Evolutionary conservation across 1,140 invertebrate species (phyloP), one percentile per base, ranked within the genome.

Genomic region (Drosophila cardini): DNA sequence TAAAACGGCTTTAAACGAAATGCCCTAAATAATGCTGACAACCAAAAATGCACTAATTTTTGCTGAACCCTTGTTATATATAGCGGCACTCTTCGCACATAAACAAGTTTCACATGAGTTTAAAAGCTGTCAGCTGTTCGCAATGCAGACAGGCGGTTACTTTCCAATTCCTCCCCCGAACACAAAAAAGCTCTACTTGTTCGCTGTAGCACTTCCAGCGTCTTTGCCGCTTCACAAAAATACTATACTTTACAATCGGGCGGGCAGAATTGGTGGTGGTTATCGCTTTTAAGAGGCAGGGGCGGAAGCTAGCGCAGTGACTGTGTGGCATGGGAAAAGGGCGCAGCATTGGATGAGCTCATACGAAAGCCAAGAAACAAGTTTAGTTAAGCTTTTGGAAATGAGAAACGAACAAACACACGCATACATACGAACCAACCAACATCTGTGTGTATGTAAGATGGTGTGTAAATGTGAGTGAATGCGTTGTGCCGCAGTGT

Each of bases 321-420:
- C 36, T 48, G 52, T 64, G 77, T 38, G 48, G 50, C 32, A 63
- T 55, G 50, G 70, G 45, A 72, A 67, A 45, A 32, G 43, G 61
- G 36, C 62, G 53, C 53, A 60, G 64, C 58, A 63, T 62, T 83
- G 63, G 82, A 85, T 86, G 82, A 86, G 83, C 82, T 86, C 82
- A 86, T 86, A 76, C 83, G 64, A 86, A 78, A 78, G 65, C 76
- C 65, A 67, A 76, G 75, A 86, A 86, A 86, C 82, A 86, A 86
- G 82, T 86, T 86, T 86, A 87, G 82, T 87, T 86, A 82, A 82
- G 82, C 83, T 86, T 82, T 87, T 83, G 76, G 72, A 86, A 86
- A 62, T 48, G 50, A 60, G 65, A 67, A 46, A 74, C 65, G 34
- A 56, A 55, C 26, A 73, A 16, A 18, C 21, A 38, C 13, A 38